These are phyloP conservation scores for Acrocephalus kingi DNA, from an alignment of 2,113 vertebrate genomes.

Conservation along the genomic window DNA sequence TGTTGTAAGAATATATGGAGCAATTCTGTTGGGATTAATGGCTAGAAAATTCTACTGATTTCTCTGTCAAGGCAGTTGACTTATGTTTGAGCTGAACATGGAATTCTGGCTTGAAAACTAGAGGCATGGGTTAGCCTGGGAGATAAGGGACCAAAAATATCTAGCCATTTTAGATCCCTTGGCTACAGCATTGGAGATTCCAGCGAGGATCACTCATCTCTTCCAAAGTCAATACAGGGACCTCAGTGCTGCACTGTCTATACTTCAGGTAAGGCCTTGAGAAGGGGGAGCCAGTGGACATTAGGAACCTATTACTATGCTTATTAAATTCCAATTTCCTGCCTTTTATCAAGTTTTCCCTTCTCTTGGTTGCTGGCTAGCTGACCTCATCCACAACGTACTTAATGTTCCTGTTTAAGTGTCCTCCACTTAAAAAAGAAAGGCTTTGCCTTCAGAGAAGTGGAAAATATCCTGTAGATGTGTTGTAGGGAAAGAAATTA, in stretches of 20 bases:
- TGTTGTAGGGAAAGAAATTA: not conserved
- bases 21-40: constrained; percentile 13
- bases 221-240: not conserved
- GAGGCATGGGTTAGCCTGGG: not conserved
- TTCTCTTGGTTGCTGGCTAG: not conserved
- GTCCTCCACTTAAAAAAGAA: not conserved
- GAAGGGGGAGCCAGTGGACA: not conserved
- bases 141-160: not conserved
- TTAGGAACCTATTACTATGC: not conserved
- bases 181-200: not conserved
- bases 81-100: not conserved
- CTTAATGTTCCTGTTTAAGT: not conserved
- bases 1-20: constrained; percentile 21
- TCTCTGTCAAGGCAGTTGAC: not conserved
- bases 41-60: not conserved
- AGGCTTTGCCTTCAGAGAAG: not conserved
- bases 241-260: not conserved
- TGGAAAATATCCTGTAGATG: not conserved
- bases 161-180: not conserved
- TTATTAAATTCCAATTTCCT: not conserved
- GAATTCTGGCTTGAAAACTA: constrained; percentile 8
- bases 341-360: not conserved
- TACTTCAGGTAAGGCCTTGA: not conserved
- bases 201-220: not conserved
- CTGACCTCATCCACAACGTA: not conserved